Conservation (phyloP, 2,888 invertebrate species). For the Bombyx huttoni region DNA sequence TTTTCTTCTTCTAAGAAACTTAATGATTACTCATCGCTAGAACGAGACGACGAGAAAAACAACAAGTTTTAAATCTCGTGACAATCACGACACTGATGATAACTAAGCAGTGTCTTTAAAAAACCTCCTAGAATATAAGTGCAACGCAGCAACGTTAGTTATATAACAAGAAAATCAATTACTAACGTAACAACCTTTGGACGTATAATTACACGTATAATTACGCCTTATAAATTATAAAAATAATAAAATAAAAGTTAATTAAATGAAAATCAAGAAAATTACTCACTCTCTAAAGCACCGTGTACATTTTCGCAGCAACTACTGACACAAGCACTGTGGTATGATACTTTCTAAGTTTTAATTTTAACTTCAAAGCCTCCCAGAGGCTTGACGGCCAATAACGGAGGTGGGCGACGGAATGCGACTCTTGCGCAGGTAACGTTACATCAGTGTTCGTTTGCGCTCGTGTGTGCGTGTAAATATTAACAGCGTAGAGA, state of each 20-base stretch:
- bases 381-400: slow-evolving; percentile 51
- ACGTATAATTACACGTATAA: too few species aligned
- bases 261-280: background rate
- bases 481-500: slow-evolving; percentile 35
- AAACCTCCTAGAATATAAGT: background rate
- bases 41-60: slow-evolving; percentile 17
- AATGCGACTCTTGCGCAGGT: slow-evolving; percentile 69
- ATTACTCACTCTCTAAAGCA: slow-evolving; percentile 17
- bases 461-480: slow-evolving; percentile 36
- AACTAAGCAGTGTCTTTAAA: background rate
- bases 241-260: background rate
- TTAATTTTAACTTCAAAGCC: slow-evolving; percentile 39
- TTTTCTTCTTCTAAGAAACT: slow-evolving; percentile 10
- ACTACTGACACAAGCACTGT: slow-evolving; percentile 27
- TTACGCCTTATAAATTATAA: too few species aligned
- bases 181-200: background rate
- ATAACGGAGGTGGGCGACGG: slow-evolving; percentile 56
- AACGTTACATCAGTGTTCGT: slow-evolving; percentile 29
- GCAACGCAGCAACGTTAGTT: background rate
- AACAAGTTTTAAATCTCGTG: slow-evolving; percentile 6
- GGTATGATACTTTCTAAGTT: slow-evolving; percentile 48
- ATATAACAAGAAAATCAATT: background rate
- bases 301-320: slow-evolving; percentile 20
- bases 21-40: slow-evolving; percentile 21
- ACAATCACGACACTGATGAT: background rate